phyloP scores from a whole-genome alignment of 2,888 invertebrate species.

The Drosophila picticornis region DNA sequence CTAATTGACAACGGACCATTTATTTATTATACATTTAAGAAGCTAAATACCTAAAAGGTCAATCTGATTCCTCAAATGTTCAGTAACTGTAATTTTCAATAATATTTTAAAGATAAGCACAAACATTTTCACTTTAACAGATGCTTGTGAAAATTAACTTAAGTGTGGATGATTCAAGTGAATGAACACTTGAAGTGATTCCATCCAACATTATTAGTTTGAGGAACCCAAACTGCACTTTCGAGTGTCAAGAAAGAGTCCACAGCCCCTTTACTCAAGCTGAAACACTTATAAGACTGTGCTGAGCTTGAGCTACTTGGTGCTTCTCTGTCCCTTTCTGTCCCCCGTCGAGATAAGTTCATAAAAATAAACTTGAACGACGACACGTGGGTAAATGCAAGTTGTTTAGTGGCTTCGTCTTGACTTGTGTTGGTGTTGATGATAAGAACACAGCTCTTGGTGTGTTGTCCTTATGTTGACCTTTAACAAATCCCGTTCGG shows the following conservation, averaged over 20 bases:
- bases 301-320: conserved; percentile 3
- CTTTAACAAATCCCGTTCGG: conserved; percentile 64
- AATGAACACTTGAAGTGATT: neutral
- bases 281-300: conserved; percentile 28
- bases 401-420: conserved; percentile 20
- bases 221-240: neutral
- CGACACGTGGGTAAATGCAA: conserved; percentile 74
- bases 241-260: neutral
- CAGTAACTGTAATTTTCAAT: neutral
- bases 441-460: conserved; percentile 63
- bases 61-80: neutral
- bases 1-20: neutral
- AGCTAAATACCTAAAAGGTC: neutral
- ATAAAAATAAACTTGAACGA: conserved; percentile 63
- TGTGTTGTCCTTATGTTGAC: conserved; percentile 80
- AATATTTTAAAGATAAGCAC: neutral
- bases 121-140: neutral
- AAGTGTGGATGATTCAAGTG: neutral
- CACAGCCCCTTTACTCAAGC: neutral
- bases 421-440: conserved; percentile 31
- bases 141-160: neutral
- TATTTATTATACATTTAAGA: neutral
- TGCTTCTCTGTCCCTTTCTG: neutral
- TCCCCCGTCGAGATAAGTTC: conserved; percentile 26
- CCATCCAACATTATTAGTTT: neutral